Evolutionary conservation across 2,113 vertebrate genomes (phyloP).

Genomic region (Anhinga rufa): DNA sequence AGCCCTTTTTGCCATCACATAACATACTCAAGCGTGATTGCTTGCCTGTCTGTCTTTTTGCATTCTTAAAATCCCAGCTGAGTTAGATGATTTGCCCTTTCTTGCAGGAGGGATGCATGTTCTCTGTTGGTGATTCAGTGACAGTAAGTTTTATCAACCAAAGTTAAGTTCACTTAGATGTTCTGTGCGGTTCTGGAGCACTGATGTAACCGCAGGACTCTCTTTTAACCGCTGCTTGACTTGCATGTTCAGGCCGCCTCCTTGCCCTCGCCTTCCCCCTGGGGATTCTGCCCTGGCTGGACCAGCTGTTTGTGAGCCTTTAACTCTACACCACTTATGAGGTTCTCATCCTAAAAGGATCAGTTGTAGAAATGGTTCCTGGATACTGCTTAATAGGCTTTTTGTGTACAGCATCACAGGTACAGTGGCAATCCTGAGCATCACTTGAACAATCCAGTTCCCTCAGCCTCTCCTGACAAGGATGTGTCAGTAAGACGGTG

Average conservation of each 20-base stretch:
- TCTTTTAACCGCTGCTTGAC: background rate
- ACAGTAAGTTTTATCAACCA: too few species aligned
- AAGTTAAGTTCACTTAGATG: background rate
- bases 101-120: background rate
- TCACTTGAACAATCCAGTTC: background rate
- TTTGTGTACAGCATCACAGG: background rate
- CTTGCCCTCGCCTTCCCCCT: background rate
- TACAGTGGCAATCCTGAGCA: background rate
- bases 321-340: background rate
- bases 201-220: background rate
- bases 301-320: background rate
- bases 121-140: background rate
- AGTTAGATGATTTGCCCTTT: background rate
- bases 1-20: background rate
- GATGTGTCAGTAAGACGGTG: background rate
- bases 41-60: background rate
- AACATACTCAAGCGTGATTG: background rate
- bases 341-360: background rate
- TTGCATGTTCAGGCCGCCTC: too few species aligned
- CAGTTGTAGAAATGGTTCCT: background rate
- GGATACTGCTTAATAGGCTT: background rate
- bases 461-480: background rate
- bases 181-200: background rate
- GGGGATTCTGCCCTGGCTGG: background rate
- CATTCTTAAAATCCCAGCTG: background rate